Base-by-base conservation (phyloP, 2,113 vertebrate genomes). In the Xiphophorus hellerii region DNA sequence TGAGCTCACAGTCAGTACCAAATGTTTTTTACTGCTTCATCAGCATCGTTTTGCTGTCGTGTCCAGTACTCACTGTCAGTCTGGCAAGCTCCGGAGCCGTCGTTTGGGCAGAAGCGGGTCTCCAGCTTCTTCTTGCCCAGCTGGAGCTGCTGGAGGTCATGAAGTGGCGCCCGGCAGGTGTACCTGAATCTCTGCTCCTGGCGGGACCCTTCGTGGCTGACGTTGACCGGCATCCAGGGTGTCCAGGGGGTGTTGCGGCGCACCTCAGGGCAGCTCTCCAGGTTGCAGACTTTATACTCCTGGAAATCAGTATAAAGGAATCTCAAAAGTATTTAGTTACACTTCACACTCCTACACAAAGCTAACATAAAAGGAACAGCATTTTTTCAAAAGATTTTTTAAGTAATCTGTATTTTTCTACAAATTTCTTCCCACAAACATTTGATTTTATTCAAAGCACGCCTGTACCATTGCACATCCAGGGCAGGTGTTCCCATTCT, bases 231-330 rank as follows among this genome's bases (percentile, higher is more conserved):
- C 93, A 97, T 96, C 97, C 98, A 99, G 0, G 96, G 96, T 0
- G 96, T 98, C 98, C 98, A 99, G 0, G 98, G 98, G 0, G 98
- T 99, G 93, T 97, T 98, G 76, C 97, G 95, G 31, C 97, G 96
- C 63, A 99, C 97, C 81, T 99, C 98, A 0, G 97, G 96, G 84
- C 98, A 99, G 22, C 95, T 90, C 12, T 99, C 98, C 0, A 97
- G 94, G 86, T 97, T 98, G 81, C 98, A 99, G 0, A 95, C 95
- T 82, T 96, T 96, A 87, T 96, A 98, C 81, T 99, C 98, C 97
- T 99, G 89, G 5, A 82, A 30, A 48, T 62, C 12, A 64, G 14
- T 28, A 60, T 1, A 12, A 4, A 73, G 44, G 27, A 58, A 22
- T 1, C n/a, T 33, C 13, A 13, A 54, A 12, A 25, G 20, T 58